These are phyloP conservation scores for Entomobrya proxima DNA, from an alignment of 2,888 invertebrate species.

Conservation along the genomic window DNA sequence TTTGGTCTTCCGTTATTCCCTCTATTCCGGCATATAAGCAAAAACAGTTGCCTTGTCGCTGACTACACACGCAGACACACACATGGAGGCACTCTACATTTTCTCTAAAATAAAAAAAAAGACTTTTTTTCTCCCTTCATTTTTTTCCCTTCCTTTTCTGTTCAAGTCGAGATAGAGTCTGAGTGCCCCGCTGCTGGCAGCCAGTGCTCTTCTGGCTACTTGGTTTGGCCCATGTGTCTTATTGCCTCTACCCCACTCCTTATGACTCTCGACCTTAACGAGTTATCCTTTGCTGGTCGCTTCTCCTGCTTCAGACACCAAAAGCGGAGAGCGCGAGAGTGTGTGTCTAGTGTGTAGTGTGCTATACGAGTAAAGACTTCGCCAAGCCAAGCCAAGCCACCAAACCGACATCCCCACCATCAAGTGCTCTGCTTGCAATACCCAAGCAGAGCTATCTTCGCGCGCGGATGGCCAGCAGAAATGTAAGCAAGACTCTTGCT, in stretches of 20 bases:
- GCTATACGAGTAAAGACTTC: no score
- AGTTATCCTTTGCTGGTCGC: conserved; percentile 35
- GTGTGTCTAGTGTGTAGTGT: no score
- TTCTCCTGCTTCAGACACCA: not conserved
- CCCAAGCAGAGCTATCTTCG: not conserved
- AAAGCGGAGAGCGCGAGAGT: no score
- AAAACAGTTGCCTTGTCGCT: conserved; percentile 10
- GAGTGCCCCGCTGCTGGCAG: conserved; percentile 63
- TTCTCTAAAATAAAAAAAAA: conserved; percentile 15
- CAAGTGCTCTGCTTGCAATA: conserved; percentile 36
- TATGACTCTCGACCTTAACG: conserved; percentile 61
- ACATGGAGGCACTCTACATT: no score
- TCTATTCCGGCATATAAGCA: conserved; percentile 3
- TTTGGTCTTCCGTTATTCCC: conserved; percentile 9
- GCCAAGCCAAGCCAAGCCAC: conserved; percentile 31
- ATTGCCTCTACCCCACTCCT: conserved; percentile 62
- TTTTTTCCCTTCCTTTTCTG: no score
- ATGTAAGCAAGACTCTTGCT: not conserved
- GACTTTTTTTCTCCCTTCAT: conserved; percentile 24
- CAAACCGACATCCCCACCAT: conserved; percentile 20
- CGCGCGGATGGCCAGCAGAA: not conserved
- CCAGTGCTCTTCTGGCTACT: conserved; percentile 68
- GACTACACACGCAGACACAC: no score
- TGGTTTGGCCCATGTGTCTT: conserved; percentile 66
- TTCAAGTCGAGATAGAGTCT: conserved; percentile 66